A percentile compares a stretch with the other conserved stretches of the same genome.
phyloP scores from a whole-genome alignment of 2,113 vertebrate genomes.

The Mobula hypostoma region DNA sequence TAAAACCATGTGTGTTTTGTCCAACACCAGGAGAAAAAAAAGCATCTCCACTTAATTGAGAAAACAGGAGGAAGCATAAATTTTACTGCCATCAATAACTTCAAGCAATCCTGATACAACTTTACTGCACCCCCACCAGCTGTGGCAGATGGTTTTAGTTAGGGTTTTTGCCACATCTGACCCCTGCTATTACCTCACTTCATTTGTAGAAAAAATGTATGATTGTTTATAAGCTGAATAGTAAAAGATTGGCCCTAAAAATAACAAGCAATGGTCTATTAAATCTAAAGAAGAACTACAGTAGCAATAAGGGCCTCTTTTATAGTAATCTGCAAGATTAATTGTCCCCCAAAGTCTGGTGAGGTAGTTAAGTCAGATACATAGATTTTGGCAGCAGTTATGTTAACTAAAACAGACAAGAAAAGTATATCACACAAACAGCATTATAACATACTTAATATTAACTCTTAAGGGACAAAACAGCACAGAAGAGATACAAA shows the following conservation, averaged over 20 bases:
- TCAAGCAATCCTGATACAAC: conserved; percentile 71
- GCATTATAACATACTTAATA: neutral
- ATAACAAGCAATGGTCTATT: conserved; percentile 48
- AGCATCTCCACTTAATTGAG: conserved; percentile 80
- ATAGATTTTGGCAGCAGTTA: conserved; percentile 33
- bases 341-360: conserved; percentile 1
- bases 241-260: conserved; percentile 39
- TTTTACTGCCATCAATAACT: conserved; percentile 96
- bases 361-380: conserved; percentile 20
- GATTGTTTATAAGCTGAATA: conserved; percentile 54
- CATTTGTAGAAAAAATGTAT: conserved; percentile 69
- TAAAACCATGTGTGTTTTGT: conserved; percentile 76
- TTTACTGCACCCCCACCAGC: conserved; percentile 59
- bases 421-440: neutral
- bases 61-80: conserved; percentile 96
- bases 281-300: conserved; percentile 56
- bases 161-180: conserved; percentile 65
- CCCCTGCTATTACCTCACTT: conserved; percentile 65
- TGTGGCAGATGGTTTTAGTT: conserved; percentile 86
- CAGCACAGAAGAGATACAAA: too few relatives aligned
- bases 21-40: conserved; percentile 63
- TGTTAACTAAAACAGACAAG: neutral
- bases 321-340: conserved; percentile 44
- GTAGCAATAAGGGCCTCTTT: conserved; percentile 41
- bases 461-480: neutral